Evolutionary conservation across 2,797 vertebrate genomes (phyloP).

Genomic region (Dallia pectoralis): DNA sequence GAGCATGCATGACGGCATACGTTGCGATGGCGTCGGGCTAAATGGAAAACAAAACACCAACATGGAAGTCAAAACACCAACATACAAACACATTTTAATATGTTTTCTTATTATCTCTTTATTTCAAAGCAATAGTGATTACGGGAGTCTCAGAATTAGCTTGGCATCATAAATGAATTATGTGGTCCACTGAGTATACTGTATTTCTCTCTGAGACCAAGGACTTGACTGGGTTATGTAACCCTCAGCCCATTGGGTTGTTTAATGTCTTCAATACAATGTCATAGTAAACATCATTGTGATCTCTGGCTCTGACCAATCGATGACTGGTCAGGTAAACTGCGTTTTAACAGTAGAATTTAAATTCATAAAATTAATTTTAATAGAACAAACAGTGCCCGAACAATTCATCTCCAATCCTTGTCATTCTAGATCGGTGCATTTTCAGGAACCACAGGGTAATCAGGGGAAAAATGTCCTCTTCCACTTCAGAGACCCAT

Average conservation of each 20-base stretch:
- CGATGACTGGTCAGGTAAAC: constrained; percentile 10
- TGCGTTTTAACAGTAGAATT: background rate
- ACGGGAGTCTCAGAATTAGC: too few relatives aligned
- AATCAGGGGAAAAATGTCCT: constrained; percentile 77
- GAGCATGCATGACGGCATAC: background rate
- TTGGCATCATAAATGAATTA: background rate
- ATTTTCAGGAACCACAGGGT: constrained; percentile 67
- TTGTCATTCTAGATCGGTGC: constrained; percentile 59
- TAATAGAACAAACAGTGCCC: constrained; percentile 13
- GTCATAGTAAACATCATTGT: background rate
- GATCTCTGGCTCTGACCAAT: constrained; percentile 6
- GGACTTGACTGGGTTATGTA: background rate
- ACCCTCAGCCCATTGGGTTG: background rate
- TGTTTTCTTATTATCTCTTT: background rate
- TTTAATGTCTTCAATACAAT: background rate
- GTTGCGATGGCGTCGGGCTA: background rate
- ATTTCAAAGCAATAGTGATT: too few relatives aligned
- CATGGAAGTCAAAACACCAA: background rate
- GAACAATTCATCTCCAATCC: constrained; percentile 33
- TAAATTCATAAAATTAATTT: background rate
- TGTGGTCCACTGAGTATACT: background rate
- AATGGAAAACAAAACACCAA: background rate
- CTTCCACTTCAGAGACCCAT: constrained; percentile 75
- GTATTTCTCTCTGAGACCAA: background rate
- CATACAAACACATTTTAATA: background rate